These are phyloP conservation scores for Portunus trituberculatus DNA, from an alignment of 1,140 invertebrate genomes.

Conservation along the genomic window DNA sequence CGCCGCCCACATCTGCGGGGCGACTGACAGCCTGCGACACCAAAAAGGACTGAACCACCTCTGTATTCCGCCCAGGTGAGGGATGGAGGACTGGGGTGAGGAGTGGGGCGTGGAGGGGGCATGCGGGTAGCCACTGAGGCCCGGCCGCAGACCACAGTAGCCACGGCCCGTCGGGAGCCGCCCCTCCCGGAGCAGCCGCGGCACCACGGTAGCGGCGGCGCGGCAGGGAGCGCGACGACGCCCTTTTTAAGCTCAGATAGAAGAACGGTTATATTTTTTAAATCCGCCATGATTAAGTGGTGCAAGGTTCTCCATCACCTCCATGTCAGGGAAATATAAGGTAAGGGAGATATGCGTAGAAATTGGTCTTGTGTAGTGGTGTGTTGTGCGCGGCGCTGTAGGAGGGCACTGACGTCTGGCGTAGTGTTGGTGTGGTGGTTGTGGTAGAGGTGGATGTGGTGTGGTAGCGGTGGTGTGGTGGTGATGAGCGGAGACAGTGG, in stretches of 20 bases:
- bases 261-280: background rate
- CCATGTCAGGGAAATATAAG: no score
- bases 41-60: background rate
- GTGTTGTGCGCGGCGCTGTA: no score
- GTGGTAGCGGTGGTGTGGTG: background rate
- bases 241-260: background rate
- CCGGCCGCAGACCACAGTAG: constrained; percentile 55
- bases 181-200: background rate
- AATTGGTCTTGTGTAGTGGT: no score
- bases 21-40: constrained; percentile 18
- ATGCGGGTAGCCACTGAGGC: constrained; percentile 4
- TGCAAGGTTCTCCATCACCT: no score
- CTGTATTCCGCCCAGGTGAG: constrained; percentile 2
- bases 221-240: background rate
- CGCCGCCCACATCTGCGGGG: background rate
- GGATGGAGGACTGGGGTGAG: no score
- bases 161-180: constrained; percentile 8
- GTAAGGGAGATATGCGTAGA: no score
- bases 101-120: background rate
- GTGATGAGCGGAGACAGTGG: background rate
- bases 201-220: background rate
- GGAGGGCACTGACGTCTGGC: no score
- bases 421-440: background rate
- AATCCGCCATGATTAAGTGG: no score
- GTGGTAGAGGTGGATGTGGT: background rate